Evolutionary conservation across 2,797 vertebrate genomes (phyloP), one percentile per base, ranked within the genome.

Genomic region (Erethizon dorsatum): DNA sequence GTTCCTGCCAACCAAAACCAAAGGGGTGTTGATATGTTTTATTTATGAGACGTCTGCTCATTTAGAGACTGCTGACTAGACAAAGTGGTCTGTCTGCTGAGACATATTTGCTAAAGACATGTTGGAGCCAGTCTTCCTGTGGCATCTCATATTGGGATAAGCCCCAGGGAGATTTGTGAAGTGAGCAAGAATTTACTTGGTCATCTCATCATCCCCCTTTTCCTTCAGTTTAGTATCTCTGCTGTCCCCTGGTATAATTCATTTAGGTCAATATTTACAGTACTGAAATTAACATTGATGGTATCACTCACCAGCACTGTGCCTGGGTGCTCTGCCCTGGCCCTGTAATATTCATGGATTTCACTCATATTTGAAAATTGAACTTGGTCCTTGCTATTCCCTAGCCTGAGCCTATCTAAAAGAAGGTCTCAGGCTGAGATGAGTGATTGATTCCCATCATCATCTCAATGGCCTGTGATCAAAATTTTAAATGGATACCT

Each of bases 401-500:
- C 75, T 52, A 95, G 59, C n/a, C 63, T 83, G 14, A 93, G 77
- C 28, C 41, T 82, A 94, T 54, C 52, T 94, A 54, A 31, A 91
- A 84, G 93, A 96, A 57, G 57, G 80, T 69, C 65, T 94, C 71
- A 67, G 52, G 41, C 56, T 88, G 75, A 77, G 45, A 89, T 67
- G 31, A 78, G 15, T 85, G 83, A 94, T 24, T 52, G 26, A 86
- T 85, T 95, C 83, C 33, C 78, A 95, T 77, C 17, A 2, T 78
- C 47, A 59, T 91, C 61, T 82, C 82, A 95, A 65, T 47, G 82
- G 47, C 71, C 37, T 82, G 15, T 0, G 52, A 82, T 90, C 28
- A 79, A 85, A 79, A 85, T 86, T 94, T 93, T 91, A 85, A 98
- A 86, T 67, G 41, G 33, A 71, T 84, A 71, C 47, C 17, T 80